These are phyloP conservation scores for Cecropterus lyciades DNA, from an alignment of 1,140 invertebrate species.

Conservation along the genomic window DNA sequence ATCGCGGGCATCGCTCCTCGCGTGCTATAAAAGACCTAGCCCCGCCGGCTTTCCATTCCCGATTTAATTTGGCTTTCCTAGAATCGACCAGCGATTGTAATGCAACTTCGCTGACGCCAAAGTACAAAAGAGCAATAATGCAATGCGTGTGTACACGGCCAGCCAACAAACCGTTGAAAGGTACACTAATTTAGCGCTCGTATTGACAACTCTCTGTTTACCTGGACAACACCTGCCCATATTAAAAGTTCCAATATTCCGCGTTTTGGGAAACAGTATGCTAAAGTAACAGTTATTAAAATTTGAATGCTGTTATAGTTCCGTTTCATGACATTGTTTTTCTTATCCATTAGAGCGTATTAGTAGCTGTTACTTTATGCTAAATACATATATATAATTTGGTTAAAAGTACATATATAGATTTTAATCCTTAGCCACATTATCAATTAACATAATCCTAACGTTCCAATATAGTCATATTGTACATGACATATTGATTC, in stretches of 20 bases:
- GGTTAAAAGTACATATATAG: too few species aligned
- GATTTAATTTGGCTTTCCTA: constrained; percentile 31
- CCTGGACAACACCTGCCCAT: not conserved
- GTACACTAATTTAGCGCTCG: constrained; percentile 13
- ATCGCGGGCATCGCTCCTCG: constrained; percentile 66
- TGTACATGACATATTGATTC: too few species aligned
- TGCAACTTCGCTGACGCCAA: constrained; percentile 36
- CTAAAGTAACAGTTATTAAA: not conserved
- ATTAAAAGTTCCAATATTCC: not conserved
- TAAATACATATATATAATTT: too few species aligned
- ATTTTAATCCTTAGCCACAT: too few species aligned
- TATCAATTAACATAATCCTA: too few species aligned
- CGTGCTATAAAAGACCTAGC: constrained; percentile 55
- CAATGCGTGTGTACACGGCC: constrained; percentile 12
- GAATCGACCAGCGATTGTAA: constrained; percentile 12
- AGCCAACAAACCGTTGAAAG: constrained; percentile 1
- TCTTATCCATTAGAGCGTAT: too few species aligned
- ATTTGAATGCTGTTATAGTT: too few species aligned
- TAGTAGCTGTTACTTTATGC: too few species aligned
- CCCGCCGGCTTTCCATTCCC: constrained; percentile 27
- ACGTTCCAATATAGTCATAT: too few species aligned
- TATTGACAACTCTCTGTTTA: constrained; percentile 23
- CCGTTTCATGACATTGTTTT: too few species aligned
- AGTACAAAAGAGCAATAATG: constrained; percentile 21
- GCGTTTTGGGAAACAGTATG: not conserved